Conservation (phyloP, 2,113 vertebrate genomes). For the Urocitellus parryii region DNA sequence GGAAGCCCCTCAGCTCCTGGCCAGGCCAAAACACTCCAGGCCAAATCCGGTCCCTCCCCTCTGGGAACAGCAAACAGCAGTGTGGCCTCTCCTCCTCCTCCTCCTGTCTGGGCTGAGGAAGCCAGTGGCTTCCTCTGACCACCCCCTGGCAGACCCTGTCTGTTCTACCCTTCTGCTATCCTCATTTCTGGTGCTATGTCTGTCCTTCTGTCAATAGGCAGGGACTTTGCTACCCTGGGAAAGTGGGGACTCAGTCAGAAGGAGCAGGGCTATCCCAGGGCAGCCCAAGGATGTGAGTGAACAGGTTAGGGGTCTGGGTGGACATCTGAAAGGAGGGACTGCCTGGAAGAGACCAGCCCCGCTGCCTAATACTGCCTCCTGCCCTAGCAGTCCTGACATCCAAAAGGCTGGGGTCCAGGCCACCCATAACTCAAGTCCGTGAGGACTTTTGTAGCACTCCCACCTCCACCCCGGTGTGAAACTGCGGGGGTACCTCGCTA, state of each 20-base stretch:
- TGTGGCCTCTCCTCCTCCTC: neutral
- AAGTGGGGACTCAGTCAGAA: neutral
- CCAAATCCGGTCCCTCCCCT: slow-evolving; percentile 60
- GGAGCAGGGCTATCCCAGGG: too few species aligned
- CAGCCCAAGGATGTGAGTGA: neutral
- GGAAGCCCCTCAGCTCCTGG: slow-evolving; percentile 56
- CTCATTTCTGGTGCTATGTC: neutral
- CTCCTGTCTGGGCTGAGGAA: neutral
- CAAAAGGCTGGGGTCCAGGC: neutral
- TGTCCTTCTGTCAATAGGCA: neutral
- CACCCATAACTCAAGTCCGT: neutral
- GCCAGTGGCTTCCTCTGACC: neutral
- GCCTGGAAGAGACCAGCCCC: neutral
- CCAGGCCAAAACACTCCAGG: slow-evolving; percentile 58
- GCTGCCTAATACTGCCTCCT: neutral
- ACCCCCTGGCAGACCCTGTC: neutral
- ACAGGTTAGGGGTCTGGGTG: too few species aligned
- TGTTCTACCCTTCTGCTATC: neutral
- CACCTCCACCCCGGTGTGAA: neutral
- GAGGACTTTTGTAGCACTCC: neutral
- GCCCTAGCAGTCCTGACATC: neutral
- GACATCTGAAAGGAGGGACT: too few species aligned
- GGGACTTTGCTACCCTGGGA: neutral
- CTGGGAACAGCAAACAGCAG: slow-evolving; percentile 65
- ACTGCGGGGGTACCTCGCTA: slow-evolving; percentile 2